Conservation (phyloP, 2,888 invertebrate genomes). For the Drosophila leonis region DNA sequence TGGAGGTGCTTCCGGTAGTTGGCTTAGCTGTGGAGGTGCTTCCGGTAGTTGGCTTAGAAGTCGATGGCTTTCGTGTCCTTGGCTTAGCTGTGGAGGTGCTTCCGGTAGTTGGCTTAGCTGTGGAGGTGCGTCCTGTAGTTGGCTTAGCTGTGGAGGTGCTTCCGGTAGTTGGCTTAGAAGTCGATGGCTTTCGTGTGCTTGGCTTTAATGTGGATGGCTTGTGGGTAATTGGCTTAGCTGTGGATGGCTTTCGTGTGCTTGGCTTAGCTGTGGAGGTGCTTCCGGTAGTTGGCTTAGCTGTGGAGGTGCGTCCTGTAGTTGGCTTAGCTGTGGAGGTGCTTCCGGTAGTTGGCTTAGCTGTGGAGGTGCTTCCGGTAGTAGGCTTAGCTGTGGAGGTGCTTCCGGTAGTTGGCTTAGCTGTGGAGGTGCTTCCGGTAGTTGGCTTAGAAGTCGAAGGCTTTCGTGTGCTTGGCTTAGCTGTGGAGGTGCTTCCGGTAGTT, state of each 20-base stretch:
- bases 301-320: background rate
- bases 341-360: slow-evolving; percentile 7
- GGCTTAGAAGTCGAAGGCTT: background rate
- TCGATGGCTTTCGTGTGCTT: background rate
- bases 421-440: background rate
- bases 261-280: background rate
- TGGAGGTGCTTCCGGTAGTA: background rate
- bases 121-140: background rate
- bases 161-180: background rate
- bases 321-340: no score
- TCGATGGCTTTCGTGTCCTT: background rate
- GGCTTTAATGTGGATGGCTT: background rate
- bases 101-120: background rate
- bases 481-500: background rate
- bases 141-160: background rate
- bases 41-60: background rate
- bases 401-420: background rate
- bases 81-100: background rate
- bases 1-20: background rate
- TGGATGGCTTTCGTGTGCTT: background rate
- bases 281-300: background rate
- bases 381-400: no score
- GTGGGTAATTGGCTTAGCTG: background rate
- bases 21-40: background rate
- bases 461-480: background rate